Conservation (phyloP, 2,113 vertebrate genomes). For the Callocephalon fimbriatum region DNA sequence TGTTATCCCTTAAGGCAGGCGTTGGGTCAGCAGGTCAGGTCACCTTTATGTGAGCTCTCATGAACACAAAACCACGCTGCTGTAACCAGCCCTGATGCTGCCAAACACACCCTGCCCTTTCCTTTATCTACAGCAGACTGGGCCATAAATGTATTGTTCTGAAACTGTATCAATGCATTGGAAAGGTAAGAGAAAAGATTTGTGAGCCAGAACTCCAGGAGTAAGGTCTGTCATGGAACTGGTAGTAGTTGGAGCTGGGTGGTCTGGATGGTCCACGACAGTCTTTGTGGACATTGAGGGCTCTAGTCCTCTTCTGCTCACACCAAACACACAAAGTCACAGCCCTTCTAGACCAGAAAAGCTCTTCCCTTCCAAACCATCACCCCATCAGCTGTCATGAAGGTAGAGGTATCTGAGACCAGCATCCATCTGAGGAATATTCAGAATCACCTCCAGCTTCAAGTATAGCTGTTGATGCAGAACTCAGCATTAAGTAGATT, state of each 20-base stretch:
- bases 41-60: background rate
- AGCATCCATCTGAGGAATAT: background rate
- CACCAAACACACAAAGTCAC: background rate
- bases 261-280: background rate
- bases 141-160: background rate
- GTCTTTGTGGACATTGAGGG: background rate
- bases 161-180: background rate
- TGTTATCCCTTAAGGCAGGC: background rate
- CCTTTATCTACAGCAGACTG: background rate
- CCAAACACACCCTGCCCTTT: background rate
- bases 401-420: background rate
- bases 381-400: background rate
- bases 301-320: background rate
- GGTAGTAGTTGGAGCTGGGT: background rate
- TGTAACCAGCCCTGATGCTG: background rate
- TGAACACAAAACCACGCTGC: background rate
- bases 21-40: background rate
- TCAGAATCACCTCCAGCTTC: background rate
- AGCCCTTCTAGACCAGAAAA: background rate
- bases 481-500: background rate
- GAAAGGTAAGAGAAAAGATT: background rate
- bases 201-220: background rate
- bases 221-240: background rate
- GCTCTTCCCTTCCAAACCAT: background rate
- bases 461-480: accelerated